Evolutionary conservation across 2,113 vertebrate genomes (phyloP).

Genomic region (Neomonachus schauinslandi): DNA sequence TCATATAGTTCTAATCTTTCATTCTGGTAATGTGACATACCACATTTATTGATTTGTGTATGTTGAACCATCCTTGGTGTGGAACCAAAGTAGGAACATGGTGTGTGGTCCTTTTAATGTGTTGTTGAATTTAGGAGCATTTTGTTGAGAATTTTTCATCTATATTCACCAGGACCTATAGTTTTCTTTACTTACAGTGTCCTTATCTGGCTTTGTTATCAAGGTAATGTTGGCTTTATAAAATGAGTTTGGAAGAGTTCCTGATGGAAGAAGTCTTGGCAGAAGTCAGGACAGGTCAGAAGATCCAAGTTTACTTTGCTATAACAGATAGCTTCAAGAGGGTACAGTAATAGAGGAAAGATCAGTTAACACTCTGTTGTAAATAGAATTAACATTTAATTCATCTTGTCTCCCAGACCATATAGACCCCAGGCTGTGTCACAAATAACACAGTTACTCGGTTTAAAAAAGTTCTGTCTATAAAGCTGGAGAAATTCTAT

Average conservation of each 20-base stretch:
- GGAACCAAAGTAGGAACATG: background rate
- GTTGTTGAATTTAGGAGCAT: background rate
- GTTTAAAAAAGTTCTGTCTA: background rate
- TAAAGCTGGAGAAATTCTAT: background rate
- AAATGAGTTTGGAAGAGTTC: background rate
- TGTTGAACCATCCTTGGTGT: background rate
- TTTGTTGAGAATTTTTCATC: background rate
- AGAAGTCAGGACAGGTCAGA: background rate
- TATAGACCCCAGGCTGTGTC: background rate
- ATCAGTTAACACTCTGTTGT: background rate
- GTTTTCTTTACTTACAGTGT: background rate
- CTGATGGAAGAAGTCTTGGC: background rate
- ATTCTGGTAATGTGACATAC: background rate
- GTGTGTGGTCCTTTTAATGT: background rate
- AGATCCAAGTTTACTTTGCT: background rate
- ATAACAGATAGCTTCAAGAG: background rate
- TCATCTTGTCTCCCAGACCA: background rate
- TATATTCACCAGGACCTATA: background rate
- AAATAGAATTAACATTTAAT: constrained; percentile 34
- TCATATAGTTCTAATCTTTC: background rate
- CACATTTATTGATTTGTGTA: background rate
- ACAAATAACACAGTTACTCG: background rate
- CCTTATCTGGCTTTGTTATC: background rate
- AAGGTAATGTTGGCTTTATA: background rate
- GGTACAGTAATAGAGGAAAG: background rate